These are phyloP conservation scores for Tribolium freemani DNA, from an alignment of 2,888 invertebrate species.

Conservation along the genomic window DNA sequence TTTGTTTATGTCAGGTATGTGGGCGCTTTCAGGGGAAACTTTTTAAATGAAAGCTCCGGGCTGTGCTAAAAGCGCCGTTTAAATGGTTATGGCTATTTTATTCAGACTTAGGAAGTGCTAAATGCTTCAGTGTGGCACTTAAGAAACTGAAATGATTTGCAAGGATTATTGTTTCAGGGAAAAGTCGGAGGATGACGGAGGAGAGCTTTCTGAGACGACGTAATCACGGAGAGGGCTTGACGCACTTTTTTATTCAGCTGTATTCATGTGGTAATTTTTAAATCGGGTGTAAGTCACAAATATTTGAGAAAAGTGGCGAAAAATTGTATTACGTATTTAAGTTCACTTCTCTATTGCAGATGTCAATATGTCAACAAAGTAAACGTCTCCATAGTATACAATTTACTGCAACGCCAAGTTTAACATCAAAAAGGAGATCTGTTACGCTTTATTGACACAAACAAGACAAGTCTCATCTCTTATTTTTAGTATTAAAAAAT, in stretches of 20 bases:
- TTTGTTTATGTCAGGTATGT: conserved; percentile 27
- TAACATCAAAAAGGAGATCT: neutral
- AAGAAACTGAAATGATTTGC: conserved; percentile 11
- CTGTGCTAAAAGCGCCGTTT: neutral
- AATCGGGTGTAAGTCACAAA: neutral
- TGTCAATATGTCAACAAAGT: neutral
- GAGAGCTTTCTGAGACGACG: neutral
- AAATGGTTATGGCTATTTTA: conserved; percentile 17
- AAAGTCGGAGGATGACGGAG: neutral
- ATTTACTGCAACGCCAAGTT: neutral
- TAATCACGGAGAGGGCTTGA: neutral
- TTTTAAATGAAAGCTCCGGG: neutral
- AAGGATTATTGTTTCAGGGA: conserved; percentile 1
- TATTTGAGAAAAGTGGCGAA: neutral
- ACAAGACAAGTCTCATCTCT: neutral
- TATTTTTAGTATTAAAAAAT: no score
- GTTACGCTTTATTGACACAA: neutral
- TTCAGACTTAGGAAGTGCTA: conserved; percentile 19
- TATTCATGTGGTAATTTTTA: neutral
- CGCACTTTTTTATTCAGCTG: neutral
- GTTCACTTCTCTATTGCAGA: neutral
- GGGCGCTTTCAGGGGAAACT: neutral
- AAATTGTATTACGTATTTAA: neutral
- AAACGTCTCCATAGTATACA: neutral
- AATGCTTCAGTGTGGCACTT: neutral